Percentiles rank a stretch among this genome's conserved stretches.
phyloP scores from a whole-genome alignment of 2,113 vertebrate genomes.

The Dromiciops gliroides region DNA sequence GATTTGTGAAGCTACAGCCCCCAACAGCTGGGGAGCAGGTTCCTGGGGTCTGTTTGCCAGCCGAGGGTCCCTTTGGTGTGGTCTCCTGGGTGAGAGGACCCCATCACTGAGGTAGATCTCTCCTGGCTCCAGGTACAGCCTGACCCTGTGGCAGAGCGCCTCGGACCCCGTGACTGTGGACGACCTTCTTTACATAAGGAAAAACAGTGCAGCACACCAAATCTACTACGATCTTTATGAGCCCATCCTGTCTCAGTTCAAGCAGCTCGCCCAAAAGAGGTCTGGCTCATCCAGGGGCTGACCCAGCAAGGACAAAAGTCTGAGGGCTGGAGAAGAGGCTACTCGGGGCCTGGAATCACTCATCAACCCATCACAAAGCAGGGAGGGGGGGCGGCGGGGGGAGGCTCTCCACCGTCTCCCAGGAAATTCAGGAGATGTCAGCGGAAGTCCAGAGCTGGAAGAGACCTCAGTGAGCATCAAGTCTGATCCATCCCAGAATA shows the following conservation, averaged over 20 bases:
- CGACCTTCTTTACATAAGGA: constrained; percentile 89
- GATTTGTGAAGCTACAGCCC: not conserved
- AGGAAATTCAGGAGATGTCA: not conserved
- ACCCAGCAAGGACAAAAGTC: not conserved
- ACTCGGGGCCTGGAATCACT: not conserved
- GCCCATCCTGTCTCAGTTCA: constrained; percentile 87
- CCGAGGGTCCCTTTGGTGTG: no score
- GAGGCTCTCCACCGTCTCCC: not conserved
- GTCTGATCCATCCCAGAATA: not conserved
- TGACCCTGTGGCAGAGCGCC: constrained; percentile 89
- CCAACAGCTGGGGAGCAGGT: not conserved
- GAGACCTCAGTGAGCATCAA: not conserved
- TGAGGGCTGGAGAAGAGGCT: not conserved
- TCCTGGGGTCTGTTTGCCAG: no score
- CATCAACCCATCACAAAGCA: not conserved
- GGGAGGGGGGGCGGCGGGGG: no score
- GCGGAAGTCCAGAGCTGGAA: not conserved
- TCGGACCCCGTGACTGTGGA: constrained; percentile 82
- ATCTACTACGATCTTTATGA: constrained; percentile 92
- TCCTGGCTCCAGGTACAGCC: constrained; percentile 85
- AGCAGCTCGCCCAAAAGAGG: constrained; percentile 84
- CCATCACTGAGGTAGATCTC: not conserved
- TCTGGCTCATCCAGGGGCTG: not conserved
- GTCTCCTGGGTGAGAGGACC: not conserved
- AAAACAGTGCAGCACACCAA: constrained; percentile 84